Evolutionary conservation across 1,140 invertebrate species (phyloP).

Genomic region (Lucilia sericata): DNA sequence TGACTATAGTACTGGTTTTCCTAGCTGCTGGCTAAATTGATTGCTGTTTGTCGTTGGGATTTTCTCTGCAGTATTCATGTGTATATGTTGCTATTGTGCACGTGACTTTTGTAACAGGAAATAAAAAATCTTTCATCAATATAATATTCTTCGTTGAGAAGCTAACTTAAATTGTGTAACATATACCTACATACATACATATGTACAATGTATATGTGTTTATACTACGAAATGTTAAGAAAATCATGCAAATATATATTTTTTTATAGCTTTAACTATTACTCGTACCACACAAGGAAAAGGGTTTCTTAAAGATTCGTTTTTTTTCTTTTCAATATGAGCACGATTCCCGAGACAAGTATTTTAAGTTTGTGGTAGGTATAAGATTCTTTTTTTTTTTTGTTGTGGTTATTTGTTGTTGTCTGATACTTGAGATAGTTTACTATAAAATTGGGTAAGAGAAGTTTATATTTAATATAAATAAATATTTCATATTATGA

Average conservation of each 20-base stretch:
- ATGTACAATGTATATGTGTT: too few relatives aligned
- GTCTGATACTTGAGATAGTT: not conserved
- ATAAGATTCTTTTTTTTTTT: not conserved
- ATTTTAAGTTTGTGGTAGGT: slow-evolving; percentile 9
- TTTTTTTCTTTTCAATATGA: not conserved
- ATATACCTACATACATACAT: not conserved
- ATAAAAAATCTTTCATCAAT: slow-evolving; percentile 24
- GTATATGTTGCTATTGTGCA: not conserved
- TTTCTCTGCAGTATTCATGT: too few relatives aligned
- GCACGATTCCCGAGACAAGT: not conserved
- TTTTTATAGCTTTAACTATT: too few relatives aligned
- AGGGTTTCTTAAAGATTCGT: too few relatives aligned
- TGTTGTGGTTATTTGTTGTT: not conserved
- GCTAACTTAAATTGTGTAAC: not conserved
- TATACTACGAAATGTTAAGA: too few relatives aligned
- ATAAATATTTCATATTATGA: too few relatives aligned
- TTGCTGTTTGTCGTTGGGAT: slow-evolving; percentile 33
- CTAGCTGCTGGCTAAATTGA: slow-evolving; percentile 4
- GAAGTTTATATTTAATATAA: too few relatives aligned
- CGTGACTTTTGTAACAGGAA: slow-evolving; percentile 23
- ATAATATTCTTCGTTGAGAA: not conserved
- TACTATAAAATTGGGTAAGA: not conserved
- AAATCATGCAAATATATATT: too few relatives aligned
- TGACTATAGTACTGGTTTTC: not conserved
- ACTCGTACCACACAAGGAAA: too few relatives aligned